Evolutionary conservation across 2,888 invertebrate genomes (phyloP), one percentile per base, ranked within the genome.

Genomic region (Heliconius erato): DNA sequence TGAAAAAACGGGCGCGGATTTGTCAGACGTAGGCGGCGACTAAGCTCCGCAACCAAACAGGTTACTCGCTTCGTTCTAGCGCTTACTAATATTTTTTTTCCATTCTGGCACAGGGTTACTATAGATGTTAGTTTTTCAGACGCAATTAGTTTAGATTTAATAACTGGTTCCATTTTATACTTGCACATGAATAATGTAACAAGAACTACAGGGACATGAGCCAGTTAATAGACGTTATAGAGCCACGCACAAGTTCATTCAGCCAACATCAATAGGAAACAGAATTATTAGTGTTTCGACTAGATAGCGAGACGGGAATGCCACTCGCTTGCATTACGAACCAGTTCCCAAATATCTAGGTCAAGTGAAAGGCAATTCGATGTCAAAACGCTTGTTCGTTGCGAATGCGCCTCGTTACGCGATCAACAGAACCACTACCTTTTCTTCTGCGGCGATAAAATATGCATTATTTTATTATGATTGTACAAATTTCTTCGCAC

Each of bases 331-430:
- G 92, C 92, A 93, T 94, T 92, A 91, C 92, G 90, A 94, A 95
- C 95, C 93, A 93, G 95, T 94, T 95, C 92, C 94, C 85, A 95
- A 95, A 94, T 93, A 95, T 95, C 93, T 94, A 92, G 95, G 95
- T 93, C 95, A 92, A 95, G 95, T 95, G 95, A 96, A 96, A 96
- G 95, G 95, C 94, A 92, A 91, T 88, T 89, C 91, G 92, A 89
- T 91, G 93, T 92, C 92, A 92, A 92, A 94, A 94, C 89, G 90
- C 86, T 87, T 86, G 88, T 87, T 85, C 87, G 89, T 87, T 89
- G 91, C 91, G 91, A 90, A 92, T 90, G 90, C 88, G 86, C 86
- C 85, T 82, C 84, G 88, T 89, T 88, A 85, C 84, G 85, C 82
- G 83, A 83, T 82, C 74, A 74, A 80, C 69, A 78, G 79, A 78